Conservation (phyloP, 2,888 invertebrate species). For the Hydroisotoma schaefferi region DNA sequence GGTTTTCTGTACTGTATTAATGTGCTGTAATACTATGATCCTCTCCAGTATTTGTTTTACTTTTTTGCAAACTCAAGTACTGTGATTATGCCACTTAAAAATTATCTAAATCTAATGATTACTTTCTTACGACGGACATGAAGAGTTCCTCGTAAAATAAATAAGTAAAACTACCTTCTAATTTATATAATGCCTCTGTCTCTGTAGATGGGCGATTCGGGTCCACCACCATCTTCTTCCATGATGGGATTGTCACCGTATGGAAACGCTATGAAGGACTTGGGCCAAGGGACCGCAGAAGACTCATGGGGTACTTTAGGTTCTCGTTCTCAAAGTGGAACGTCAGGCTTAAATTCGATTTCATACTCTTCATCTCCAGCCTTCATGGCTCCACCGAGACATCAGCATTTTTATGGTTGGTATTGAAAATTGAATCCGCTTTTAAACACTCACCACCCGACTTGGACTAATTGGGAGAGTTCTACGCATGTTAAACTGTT, state of each 20-base stretch:
- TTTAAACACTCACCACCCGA: not conserved
- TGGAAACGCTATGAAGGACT: conserved; percentile 34
- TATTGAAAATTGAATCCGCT: conserved; percentile 23
- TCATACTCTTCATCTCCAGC: conserved; percentile 43
- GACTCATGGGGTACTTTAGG: conserved; percentile 44
- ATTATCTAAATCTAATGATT: no score
- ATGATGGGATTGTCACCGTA: conserved; percentile 36
- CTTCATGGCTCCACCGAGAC: conserved; percentile 47
- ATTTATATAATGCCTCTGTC: not conserved
- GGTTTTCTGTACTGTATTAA: no score
- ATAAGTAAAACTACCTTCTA: not conserved
- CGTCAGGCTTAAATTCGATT: conserved; percentile 15
- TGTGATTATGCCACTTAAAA: no score
- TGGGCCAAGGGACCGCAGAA: conserved; percentile 43
- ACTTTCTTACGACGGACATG: not conserved
- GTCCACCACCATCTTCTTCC: conserved; percentile 38
- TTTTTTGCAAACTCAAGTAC: no score
- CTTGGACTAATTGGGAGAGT: no score
- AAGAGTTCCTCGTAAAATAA: not conserved
- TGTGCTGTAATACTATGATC: no score
- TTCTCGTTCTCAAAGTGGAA: conserved; percentile 39
- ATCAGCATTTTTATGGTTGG: conserved; percentile 48
- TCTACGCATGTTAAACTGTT: no score
- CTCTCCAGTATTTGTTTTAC: no score
- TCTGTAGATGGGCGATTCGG: conserved; percentile 39